Conservation (phyloP, 2,113 vertebrate genomes). For the Siphamia tubifer region DNA sequence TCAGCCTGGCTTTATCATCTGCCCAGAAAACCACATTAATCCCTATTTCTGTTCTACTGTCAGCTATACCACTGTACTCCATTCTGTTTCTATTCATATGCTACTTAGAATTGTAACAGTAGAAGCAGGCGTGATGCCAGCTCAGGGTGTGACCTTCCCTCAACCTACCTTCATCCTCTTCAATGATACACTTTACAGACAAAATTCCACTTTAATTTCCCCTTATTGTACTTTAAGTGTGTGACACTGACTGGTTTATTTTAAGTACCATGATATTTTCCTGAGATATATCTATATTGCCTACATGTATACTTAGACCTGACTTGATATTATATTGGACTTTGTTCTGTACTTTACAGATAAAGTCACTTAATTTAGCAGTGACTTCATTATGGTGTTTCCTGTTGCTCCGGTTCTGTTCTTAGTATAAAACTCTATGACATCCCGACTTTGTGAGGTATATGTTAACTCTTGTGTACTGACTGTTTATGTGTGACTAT, state of each 20-base stretch:
- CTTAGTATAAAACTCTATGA: background rate
- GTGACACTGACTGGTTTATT: too few relatives aligned
- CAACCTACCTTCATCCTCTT: slow-evolving; percentile 24
- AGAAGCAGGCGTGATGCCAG: slow-evolving; percentile 32
- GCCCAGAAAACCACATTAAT: slow-evolving; percentile 13
- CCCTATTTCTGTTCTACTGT: background rate
- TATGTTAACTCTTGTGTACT: too few relatives aligned
- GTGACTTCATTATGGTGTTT: background rate
- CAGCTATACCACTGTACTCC: slow-evolving; percentile 4
- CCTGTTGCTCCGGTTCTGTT: background rate
- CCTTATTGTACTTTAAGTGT: background rate
- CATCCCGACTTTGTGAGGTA: background rate
- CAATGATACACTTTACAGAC: background rate
- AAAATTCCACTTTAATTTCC: too few relatives aligned
- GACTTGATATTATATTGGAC: too few relatives aligned
- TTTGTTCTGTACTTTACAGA: too few relatives aligned
- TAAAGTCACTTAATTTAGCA: background rate
- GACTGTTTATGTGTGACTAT: too few relatives aligned
- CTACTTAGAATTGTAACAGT: slow-evolving; percentile 44
- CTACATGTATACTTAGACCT: too few relatives aligned
- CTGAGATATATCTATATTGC: too few relatives aligned
- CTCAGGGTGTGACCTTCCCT: slow-evolving; percentile 40
- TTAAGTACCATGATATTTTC: too few relatives aligned
- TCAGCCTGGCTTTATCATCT: background rate
- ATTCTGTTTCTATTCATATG: slow-evolving; percentile 21